Base-by-base conservation (phyloP, 2,888 invertebrate species). In the Chrysina gloriosa region DNA sequence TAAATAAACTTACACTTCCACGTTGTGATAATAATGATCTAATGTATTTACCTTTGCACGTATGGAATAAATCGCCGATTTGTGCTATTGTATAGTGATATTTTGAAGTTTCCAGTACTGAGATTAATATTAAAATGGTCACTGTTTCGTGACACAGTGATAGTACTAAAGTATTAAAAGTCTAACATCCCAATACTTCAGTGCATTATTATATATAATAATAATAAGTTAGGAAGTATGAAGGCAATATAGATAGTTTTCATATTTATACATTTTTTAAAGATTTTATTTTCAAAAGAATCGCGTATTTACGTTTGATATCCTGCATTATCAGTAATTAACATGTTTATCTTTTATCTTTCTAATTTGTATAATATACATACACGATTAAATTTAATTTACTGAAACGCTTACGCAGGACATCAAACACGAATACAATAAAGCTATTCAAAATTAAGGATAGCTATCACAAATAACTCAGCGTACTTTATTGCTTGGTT, bases 111-210 rank as follows among this genome's bases (percentile, higher is more conserved):
- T 77, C 79, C 79, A 79, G 79, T 78, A 80, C 79, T 75, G 75
- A 78, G 79, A 81, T 82, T 81, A 81, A 81, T 81, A 81, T 82
- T 81, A 81, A 82, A 81, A 83, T 75, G 78, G 80, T 74, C 81
- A 81, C 80, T 69, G 74, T 72, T 72, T 72, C 72, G 80, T 79
- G 80, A 78, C 80, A 79, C 79, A 80, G 83, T 83, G 83, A 82
- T 81, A 81, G 82, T 83, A 82, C 82, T 83, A 82, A 83, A 83
- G 82, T 82, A 83, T 82, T 81, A 83, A 83, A 83, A 82, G 80
- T 82, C 82, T 82, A 83, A 83, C 82, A 82, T 83, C 81, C 82
- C 82, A 83, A 83, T 83, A 83, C 82, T 83, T 83, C 82, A 83
- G 83, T 83, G 83, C 83, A 82, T 81, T 82, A 82, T 81, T 80